Base-by-base conservation (phyloP, 92 coral and sea anemone species). In the Montipora capitata region DNA sequence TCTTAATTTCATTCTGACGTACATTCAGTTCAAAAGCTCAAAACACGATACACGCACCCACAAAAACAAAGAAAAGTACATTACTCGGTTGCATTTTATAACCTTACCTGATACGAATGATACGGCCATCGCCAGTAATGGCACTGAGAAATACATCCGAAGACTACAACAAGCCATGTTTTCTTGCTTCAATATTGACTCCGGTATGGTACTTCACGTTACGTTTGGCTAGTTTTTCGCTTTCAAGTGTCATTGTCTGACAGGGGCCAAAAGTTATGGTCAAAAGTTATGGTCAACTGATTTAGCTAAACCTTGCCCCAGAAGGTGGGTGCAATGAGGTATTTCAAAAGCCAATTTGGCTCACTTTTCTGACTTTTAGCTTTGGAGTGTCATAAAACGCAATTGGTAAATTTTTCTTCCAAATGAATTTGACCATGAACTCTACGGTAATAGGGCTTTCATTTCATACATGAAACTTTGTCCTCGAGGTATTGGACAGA, bases 241-340 rank as follows among this genome's bases (percentile, higher is more conserved):
- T 20, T 20, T 20, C 10, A 48, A 48, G 52, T 48, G 52, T 48
- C 52, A 48, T 4, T 63, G 38, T 63, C 68, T 63, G 68, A 63
- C 68, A 63, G 68, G 68, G 68, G 68, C 68, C 68, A 63, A 63
- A 63, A 63, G 68, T 63, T 15, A 35, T 63, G n/a, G 68, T 63
- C 68, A 63, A 63, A 63, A 63, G 68, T 63, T 15, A 35, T 63
- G n/a, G 68, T 63, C 68, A 63, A 63, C 68, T 35, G 68, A 63
- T 63, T 63, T 63, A 35, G 68, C 68, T 63, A 35, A 63, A 63
- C 14, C 68, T 63, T 63, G 39, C 35, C 68, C 14, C 68, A 17
- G 38, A 63, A 63, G 52, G 6, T 48, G 52, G 52, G 52, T 48
- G 52, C 52, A 48, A 48, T 48, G 52, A 48, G 52, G 10, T 63